Conservation (phyloP, 1,140 invertebrate species). For the Formica exsecta region DNA sequence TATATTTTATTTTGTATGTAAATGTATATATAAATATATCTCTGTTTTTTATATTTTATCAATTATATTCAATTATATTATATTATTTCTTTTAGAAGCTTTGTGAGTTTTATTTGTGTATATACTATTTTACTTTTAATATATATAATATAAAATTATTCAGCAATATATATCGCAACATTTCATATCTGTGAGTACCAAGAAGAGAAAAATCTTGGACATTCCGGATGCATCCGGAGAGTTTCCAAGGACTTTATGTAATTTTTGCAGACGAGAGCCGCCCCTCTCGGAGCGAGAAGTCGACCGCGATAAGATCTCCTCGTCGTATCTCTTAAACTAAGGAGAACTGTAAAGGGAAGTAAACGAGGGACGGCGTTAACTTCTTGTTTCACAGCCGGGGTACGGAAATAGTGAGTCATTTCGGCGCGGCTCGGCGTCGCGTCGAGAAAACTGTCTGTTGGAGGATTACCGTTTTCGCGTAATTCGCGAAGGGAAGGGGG, state of each 20-base stretch:
- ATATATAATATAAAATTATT: not conserved
- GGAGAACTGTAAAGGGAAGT: constrained; percentile 67
- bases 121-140: not conserved
- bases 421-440: constrained; percentile 39
- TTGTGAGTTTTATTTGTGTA: not conserved
- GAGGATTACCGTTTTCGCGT: constrained; percentile 64
- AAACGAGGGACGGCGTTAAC: constrained; percentile 69
- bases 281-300: constrained; percentile 4
- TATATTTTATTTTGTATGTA: constrained; percentile 9
- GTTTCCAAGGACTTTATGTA: not conserved
- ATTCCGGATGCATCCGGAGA: not conserved
- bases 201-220: not conserved
- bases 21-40: no score
- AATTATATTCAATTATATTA: no score
- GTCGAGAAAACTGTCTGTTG: constrained; percentile 69
- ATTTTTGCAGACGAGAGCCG: constrained; percentile 15
- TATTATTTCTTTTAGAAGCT: not conserved
- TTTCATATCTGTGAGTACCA: not conserved
- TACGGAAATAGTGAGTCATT: constrained; percentile 71
- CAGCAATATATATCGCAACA: not conserved
- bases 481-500: constrained; percentile 61
- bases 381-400: constrained; percentile 64
- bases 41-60: not conserved
- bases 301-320: constrained; percentile 47
- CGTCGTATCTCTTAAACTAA: constrained; percentile 55